phyloP scores from a whole-genome alignment of 2,888 invertebrate species.

The Norana najaformis region DNA sequence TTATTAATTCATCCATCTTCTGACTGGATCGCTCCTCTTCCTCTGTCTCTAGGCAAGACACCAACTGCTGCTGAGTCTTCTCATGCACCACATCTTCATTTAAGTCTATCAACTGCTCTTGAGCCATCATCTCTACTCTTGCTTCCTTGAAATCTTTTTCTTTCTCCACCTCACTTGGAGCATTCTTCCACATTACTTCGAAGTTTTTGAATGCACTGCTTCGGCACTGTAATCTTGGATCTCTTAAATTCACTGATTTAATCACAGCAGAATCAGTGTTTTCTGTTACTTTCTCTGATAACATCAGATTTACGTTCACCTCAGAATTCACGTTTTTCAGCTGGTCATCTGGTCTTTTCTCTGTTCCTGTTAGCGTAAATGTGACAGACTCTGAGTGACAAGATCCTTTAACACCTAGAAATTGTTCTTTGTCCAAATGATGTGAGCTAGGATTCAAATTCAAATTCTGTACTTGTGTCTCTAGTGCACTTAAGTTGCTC shows the following conservation, averaged over 20 bases:
- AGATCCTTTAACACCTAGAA: background rate
- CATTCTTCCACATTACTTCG: background rate
- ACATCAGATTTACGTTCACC: background rate
- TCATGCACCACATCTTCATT: background rate
- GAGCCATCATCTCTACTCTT: background rate
- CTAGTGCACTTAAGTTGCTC: background rate
- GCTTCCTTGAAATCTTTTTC: background rate
- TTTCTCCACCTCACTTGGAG: background rate
- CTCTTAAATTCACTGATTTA: background rate
- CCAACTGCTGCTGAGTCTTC: background rate
- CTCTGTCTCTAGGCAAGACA: background rate
- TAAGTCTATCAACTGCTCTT: background rate
- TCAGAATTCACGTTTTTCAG: background rate
- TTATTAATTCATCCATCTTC: background rate
- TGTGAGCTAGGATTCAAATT: background rate
- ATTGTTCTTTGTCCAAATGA: background rate
- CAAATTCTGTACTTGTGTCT: background rate
- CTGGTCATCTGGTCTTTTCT: background rate
- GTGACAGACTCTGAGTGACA: background rate
- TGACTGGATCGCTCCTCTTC: background rate
- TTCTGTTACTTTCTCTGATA: background rate
- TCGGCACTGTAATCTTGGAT: background rate
- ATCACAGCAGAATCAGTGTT: background rate
- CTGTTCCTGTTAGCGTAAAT: background rate
- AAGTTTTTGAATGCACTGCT: background rate